A percentile compares a stretch with the other conserved stretches of the same genome.
Evolutionary conservation across 2,888 invertebrate species (phyloP).

Genomic region (Heterodera filipjevi): DNA sequence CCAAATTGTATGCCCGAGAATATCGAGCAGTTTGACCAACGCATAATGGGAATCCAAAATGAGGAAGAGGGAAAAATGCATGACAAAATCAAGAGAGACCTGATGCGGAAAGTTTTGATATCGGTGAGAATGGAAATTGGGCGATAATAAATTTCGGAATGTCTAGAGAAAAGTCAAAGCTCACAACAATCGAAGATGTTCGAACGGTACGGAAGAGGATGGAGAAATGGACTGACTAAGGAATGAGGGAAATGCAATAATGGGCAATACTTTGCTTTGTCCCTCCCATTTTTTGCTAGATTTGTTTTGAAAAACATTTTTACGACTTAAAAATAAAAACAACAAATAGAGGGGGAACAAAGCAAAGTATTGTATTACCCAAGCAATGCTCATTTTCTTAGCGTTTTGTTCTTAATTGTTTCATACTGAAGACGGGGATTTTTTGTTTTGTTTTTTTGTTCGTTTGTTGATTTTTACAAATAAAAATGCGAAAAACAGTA

Average conservation of each 20-base stretch:
- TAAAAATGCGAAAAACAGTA: not conserved
- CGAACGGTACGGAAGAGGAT: slow-evolving; percentile 1
- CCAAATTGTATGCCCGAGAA: slow-evolving; percentile 46
- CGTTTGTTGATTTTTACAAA: too few species aligned
- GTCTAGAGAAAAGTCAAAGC: not conserved
- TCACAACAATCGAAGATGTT: not conserved
- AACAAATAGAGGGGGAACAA: not conserved
- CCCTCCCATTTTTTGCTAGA: not conserved
- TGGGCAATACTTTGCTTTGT: not conserved
- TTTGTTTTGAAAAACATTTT: too few species aligned
- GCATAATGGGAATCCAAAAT: slow-evolving; percentile 27
- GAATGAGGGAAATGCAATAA: not conserved
- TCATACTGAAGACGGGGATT: not conserved
- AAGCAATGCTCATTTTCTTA: not conserved
- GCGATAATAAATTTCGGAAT: not conserved
- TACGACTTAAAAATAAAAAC: too few species aligned
- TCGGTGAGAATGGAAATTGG: slow-evolving; percentile 34
- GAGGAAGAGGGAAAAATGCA: slow-evolving; percentile 30
- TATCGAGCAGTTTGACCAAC: slow-evolving; percentile 43
- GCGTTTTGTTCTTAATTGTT: not conserved
- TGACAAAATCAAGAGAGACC: slow-evolving; percentile 48
- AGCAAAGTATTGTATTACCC: too few species aligned
- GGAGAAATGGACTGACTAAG: slow-evolving; percentile 15
- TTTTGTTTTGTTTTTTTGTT: not conserved
- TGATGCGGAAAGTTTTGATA: slow-evolving; percentile 47